These are phyloP conservation scores for Drosophila orosa DNA, from an alignment of 1,140 invertebrate species.

Conservation along the genomic window DNA sequence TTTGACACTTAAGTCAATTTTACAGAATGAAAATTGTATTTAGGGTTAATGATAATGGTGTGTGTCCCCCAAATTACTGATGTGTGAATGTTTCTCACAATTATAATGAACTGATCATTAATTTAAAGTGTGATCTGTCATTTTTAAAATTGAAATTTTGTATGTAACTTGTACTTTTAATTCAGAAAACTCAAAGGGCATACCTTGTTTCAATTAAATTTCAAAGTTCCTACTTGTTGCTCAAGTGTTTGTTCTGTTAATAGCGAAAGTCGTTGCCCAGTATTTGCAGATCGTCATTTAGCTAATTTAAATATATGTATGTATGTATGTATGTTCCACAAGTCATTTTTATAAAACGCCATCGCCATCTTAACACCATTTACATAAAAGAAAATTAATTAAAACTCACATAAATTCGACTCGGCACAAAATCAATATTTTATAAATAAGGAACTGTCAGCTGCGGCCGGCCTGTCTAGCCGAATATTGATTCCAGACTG, in stretches of 20 bases:
- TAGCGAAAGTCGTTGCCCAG: background rate
- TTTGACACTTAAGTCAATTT: conserved; percentile 3
- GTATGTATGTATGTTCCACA: conserved; percentile 8
- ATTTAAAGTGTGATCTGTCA: background rate
- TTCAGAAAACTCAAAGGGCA: background rate
- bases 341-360: background rate
- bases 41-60: conserved; percentile 10
- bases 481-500: conserved; percentile 30
- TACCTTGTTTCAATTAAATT: background rate
- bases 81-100: conserved; percentile 16
- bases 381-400: background rate
- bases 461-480: background rate
- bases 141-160: background rate
- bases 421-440: conserved; percentile 27
- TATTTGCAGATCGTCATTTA: background rate
- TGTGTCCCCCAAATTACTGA: conserved; percentile 4
- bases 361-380: background rate
- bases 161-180: background rate
- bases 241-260: conserved; percentile 1
- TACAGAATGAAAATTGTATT: background rate
- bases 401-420: conserved; percentile 10
- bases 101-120: conserved; percentile 1
- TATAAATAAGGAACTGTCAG: background rate
- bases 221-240: conserved; percentile 13
- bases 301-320: background rate